Evolutionary conservation across 2,113 vertebrate genomes (phyloP), one percentile per base, ranked within the genome.

Genomic region (Carollia perspicillata): DNA sequence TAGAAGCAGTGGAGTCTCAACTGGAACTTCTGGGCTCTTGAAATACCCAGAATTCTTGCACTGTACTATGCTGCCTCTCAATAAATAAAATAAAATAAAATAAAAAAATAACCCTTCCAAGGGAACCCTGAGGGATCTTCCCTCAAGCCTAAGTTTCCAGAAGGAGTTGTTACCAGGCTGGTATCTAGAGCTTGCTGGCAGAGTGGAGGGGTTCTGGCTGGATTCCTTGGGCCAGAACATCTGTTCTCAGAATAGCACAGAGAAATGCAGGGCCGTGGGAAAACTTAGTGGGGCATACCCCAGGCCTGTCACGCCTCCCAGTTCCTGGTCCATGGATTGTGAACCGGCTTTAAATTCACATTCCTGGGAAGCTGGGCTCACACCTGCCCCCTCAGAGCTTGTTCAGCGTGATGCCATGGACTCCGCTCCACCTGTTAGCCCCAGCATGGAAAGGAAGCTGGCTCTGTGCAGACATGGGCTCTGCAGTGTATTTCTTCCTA

Each of bases 61-160:
- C 79, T 84, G 30, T 28, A 17, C 5, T 30, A 11, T 3, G 65
- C 47, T 28, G 30, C 37, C 37, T 79, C 89, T 89, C 78, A 96
- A 97, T 97, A 98, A 97, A 96, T 97, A 97, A 65, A n/a, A 30
- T 26, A 77, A 47, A 47, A 47, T 49, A 14, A 88, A 90, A 93
- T 94, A 96, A 96, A 96, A 95, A 96, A 93, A 93, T 58, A 95
- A 87, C 33, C 23, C 55, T 69, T 79, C 5, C 33, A 10, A 17
- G 55, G 71, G 30, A 81, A 63, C 7, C 58, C 47, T 2, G 33
- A 95, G 92, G 37, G n/a, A 55, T 26, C 20, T 3, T 40, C 71
- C 78, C 11, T 5, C 14, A 8, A n/a, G 51, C 44, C 63, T 20
- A 30, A 71, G 66, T 13, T 75, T 78, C 35, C 28, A 35, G 77